Conservation (phyloP, 2,797 vertebrate species). For the Squalus acanthias region DNA sequence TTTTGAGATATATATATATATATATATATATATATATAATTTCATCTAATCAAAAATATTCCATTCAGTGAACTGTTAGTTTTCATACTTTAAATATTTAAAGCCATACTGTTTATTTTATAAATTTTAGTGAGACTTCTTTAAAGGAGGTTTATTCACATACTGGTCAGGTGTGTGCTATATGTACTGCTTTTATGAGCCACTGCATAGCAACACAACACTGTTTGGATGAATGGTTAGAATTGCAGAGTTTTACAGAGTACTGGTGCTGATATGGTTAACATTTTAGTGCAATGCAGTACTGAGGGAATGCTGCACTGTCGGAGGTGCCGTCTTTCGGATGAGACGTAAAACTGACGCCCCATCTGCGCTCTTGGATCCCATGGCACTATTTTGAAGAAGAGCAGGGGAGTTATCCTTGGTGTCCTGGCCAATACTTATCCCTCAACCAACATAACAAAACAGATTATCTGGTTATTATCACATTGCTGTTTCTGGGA, state of each 20-base stretch:
- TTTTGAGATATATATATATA: background rate
- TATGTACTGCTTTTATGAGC: background rate
- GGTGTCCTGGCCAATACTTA: too few species aligned
- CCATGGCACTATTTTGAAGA: too few species aligned
- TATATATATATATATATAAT: background rate
- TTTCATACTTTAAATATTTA: slow-evolving; percentile 4
- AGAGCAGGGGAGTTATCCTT: too few species aligned
- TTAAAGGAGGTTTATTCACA: background rate
- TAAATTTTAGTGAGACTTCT: background rate
- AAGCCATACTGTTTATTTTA: background rate
- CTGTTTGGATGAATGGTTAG: background rate
- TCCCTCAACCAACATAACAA: too few species aligned
- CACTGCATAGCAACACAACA: too few species aligned
- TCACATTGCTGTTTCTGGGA: too few species aligned
- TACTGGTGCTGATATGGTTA: background rate
- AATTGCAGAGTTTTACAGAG: background rate
- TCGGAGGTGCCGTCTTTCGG: too few species aligned
- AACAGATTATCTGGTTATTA: too few species aligned
- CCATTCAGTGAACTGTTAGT: background rate
- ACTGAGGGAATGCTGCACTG: too few species aligned
- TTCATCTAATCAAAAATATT: background rate
- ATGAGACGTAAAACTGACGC: too few species aligned
- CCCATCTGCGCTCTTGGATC: too few species aligned
- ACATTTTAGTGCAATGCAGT: background rate
- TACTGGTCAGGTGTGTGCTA: background rate